Evolutionary conservation across 2,113 vertebrate genomes (phyloP).

Genomic region (Rhea pennata): DNA sequence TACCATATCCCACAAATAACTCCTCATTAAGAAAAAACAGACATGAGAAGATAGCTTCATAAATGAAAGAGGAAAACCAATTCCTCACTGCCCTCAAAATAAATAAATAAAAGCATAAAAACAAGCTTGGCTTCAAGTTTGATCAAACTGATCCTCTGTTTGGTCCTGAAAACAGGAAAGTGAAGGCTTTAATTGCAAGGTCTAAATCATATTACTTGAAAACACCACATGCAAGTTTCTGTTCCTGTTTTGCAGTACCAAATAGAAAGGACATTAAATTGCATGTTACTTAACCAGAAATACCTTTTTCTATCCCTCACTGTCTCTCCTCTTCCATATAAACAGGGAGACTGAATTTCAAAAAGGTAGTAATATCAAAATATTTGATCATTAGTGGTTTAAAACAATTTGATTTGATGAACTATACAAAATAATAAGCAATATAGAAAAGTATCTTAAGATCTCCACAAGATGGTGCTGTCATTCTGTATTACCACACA

Average conservation of each 20-base stretch:
- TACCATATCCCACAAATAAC: neutral
- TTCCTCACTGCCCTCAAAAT: neutral
- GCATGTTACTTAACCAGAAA: neutral
- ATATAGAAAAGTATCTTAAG: too few relatives aligned
- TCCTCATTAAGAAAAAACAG: neutral
- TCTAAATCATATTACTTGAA: neutral
- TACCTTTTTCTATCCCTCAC: neutral
- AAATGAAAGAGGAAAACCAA: neutral
- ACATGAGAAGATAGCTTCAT: neutral
- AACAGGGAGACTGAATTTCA: neutral
- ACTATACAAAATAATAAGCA: too few relatives aligned
- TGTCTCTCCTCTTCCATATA: neutral
- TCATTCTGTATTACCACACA: neutral
- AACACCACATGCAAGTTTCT: neutral
- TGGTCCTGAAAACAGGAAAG: neutral
- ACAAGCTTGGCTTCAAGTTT: neutral
- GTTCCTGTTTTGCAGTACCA: neutral
- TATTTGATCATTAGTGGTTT: neutral
- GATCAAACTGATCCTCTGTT: neutral
- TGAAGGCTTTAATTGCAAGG: neutral
- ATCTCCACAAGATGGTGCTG: conserved; percentile 76
- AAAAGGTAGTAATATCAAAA: neutral
- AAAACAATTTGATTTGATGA: neutral
- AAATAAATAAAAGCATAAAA: neutral
- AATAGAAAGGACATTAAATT: neutral